Evolutionary conservation across 2,113 vertebrate species (phyloP).

Genomic region (Rhizomys pruinosus): DNA sequence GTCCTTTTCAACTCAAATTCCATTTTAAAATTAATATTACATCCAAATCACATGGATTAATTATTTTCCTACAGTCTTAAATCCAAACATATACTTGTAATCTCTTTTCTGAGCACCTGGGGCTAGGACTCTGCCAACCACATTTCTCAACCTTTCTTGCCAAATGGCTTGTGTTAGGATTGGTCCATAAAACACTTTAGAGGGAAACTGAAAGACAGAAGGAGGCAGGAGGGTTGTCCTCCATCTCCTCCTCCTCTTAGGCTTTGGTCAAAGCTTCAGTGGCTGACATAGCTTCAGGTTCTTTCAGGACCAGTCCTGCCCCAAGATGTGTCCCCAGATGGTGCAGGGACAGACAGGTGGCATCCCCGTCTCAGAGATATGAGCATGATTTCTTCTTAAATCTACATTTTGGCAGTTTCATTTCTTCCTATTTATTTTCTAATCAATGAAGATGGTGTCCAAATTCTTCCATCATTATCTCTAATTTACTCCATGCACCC

Average conservation of each 20-base stretch:
- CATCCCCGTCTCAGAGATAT: not conserved
- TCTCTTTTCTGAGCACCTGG: not conserved
- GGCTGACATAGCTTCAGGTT: not conserved
- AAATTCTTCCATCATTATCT: not conserved
- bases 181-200: not conserved
- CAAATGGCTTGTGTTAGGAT: constrained; percentile 18
- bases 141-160: not conserved
- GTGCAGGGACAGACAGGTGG: not conserved
- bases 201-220: not conserved
- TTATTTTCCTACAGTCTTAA: not conserved
- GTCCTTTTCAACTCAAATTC: not conserved
- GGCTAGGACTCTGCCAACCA: not conserved
- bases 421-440: not conserved
- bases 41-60: not conserved
- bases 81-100: not conserved
- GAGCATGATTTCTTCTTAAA: not conserved
- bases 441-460: not conserved
- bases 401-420: not conserved
- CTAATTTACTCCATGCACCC: not conserved
- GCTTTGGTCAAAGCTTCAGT: not conserved
- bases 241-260: not conserved
- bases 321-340: not conserved
- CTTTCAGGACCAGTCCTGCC: not conserved
- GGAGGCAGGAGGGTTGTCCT: not conserved
- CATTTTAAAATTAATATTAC: not conserved